phyloP scores from a whole-genome alignment of 2,888 invertebrate genomes.

The Cryptocheilus praepositus region DNA sequence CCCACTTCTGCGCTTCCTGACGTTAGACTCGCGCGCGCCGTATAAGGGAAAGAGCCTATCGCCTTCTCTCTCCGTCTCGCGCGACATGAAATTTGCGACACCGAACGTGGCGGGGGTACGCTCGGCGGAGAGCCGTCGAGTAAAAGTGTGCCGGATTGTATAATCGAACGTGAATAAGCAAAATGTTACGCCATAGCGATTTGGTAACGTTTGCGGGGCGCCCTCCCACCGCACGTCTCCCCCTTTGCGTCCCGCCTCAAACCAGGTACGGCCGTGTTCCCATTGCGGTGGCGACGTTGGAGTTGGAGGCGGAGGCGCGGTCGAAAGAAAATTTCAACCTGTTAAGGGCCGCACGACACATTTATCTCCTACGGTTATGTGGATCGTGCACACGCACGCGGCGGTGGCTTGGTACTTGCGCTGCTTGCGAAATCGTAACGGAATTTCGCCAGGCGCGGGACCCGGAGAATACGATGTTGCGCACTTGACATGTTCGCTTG shows the following conservation, averaged over 20 bases:
- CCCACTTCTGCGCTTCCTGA: too few species aligned
- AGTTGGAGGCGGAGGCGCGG: conserved; percentile 2
- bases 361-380: too few species aligned
- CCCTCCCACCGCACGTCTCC: conserved; percentile 1
- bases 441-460: too few species aligned
- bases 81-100: conserved; percentile 13
- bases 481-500: too few species aligned
- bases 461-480: too few species aligned
- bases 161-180: conserved; percentile 75
- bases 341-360: conserved; percentile 24
- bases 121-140: conserved; percentile 46
- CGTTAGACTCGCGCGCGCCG: too few species aligned
- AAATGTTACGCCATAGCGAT: conserved; percentile 74
- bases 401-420: too few species aligned
- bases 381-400: too few species aligned
- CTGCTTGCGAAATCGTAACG: too few species aligned
- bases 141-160: conserved; percentile 75
- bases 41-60: background rate
- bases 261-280: conserved; percentile 58
- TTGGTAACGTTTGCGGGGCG: conserved; percentile 68
- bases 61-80: background rate
- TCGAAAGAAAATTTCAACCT: conserved; percentile 44
- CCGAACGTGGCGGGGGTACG: conserved; percentile 11
- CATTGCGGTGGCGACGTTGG: conserved; percentile 59
- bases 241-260: background rate